phyloP scores from a whole-genome alignment of 2,888 invertebrate genomes.

The Limnephilus rhombicus region DNA sequence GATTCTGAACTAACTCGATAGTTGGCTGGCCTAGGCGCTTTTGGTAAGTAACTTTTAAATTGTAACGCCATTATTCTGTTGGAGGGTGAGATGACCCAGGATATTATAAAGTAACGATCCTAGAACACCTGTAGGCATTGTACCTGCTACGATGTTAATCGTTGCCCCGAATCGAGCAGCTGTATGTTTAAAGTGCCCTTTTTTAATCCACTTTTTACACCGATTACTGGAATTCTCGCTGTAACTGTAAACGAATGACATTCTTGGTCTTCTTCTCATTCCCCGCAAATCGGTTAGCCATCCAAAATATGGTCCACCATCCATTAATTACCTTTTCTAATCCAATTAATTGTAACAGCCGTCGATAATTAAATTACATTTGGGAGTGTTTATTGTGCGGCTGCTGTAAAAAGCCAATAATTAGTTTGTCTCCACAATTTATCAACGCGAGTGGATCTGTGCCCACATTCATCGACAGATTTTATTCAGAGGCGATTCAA shows the following conservation, averaged over 20 bases:
- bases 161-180: neutral
- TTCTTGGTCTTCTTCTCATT: neutral
- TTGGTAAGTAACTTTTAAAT: constrained; percentile 10
- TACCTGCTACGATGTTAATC: neutral
- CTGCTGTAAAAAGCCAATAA: constrained; percentile 44
- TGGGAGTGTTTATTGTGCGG: constrained; percentile 42
- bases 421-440: constrained; percentile 51
- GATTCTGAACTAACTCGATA: constrained; percentile 60
- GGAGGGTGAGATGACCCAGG: constrained; percentile 1
- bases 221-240: neutral
- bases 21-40: neutral
- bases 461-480: constrained; percentile 46
- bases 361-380: constrained; percentile 44
- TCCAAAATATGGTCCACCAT: neutral
- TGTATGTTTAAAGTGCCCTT: neutral
- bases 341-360: constrained; percentile 29
- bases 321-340: neutral
- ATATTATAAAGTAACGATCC: neutral
- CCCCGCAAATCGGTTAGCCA: neutral
- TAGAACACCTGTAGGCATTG: neutral
- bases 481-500: constrained; percentile 55
- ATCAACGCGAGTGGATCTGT: constrained; percentile 27
- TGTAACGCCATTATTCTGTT: neutral
- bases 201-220: neutral
- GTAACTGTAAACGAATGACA: neutral